Conservation (phyloP, 2,113 vertebrate genomes). For the Varanus komodoensis region DNA sequence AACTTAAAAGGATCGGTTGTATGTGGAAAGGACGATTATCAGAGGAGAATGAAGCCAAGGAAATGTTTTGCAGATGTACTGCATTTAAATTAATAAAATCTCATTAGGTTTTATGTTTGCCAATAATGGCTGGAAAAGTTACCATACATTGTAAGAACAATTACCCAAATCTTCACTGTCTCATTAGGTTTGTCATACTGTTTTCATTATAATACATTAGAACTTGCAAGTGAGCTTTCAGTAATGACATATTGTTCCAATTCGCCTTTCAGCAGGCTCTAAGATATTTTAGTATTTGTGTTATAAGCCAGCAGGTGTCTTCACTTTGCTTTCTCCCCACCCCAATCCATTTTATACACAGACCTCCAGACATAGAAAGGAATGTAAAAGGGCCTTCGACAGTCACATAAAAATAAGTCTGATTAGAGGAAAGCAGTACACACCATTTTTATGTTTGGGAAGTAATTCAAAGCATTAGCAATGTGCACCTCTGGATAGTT, state of each 20-base stretch:
- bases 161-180: constrained; percentile 86
- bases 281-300: constrained; percentile 89
- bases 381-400: constrained; percentile 86
- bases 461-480: constrained; percentile 79
- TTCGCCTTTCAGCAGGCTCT: constrained; percentile 85
- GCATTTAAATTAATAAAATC: constrained; percentile 90
- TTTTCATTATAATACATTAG: constrained; percentile 93
- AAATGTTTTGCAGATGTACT: constrained; percentile 88
- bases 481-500: constrained; percentile 73
- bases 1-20: constrained; percentile 82
- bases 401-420: constrained; percentile 87
- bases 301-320: constrained; percentile 93
- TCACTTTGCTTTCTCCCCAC: constrained; percentile 85
- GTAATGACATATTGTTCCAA: constrained; percentile 92
- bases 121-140: constrained; percentile 87
- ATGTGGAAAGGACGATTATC: constrained; percentile 80
- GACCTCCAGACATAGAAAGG: constrained; percentile 90
- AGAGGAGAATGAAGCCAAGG: constrained; percentile 80
- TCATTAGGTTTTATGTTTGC: constrained; percentile 91
- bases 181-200: constrained; percentile 93
- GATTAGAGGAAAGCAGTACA: constrained; percentile 78
- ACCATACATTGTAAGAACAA: constrained; percentile 83
- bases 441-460: constrained; percentile 80
- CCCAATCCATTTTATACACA: constrained; percentile 86
- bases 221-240: constrained; percentile 91